A percentile compares a stretch with the other conserved stretches of the same genome.
Evolutionary conservation across 1,140 invertebrate genomes (phyloP).

Genomic region (Drosophila suzukii): DNA sequence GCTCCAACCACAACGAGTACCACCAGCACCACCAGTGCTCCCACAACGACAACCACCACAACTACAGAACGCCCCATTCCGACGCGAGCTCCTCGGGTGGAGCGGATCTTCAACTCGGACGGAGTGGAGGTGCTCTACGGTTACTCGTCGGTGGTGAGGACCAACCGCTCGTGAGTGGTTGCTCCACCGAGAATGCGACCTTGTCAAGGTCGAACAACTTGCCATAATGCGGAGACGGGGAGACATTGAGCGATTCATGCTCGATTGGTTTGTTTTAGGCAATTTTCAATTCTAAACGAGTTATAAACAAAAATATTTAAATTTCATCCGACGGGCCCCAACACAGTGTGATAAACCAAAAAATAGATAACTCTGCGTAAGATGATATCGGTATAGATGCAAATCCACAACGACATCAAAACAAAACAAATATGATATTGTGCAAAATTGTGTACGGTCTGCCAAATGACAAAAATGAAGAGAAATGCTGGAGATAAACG

Average conservation of each 20-base stretch:
- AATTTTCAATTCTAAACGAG: constrained; percentile 72
- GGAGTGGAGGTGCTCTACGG: constrained; percentile 80
- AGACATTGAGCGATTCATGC: constrained; percentile 39
- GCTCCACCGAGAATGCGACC: constrained; percentile 55
- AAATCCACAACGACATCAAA: constrained; percentile 20
- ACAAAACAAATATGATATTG: constrained; percentile 49
- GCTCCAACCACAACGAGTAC: constrained; percentile 15
- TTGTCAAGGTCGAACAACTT: constrained; percentile 67
- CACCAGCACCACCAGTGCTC: constrained; percentile 5
- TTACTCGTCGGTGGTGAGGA: constrained; percentile 75
- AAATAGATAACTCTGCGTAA: constrained; percentile 14
- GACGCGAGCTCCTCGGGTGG: constrained; percentile 63
- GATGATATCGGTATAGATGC: constrained; percentile 18
- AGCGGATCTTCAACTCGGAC: constrained; percentile 74
- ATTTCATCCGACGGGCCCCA: constrained; percentile 26
- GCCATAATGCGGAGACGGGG: constrained; percentile 55
- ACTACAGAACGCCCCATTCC: constrained; percentile 21
- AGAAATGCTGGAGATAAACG: constrained; percentile 50
- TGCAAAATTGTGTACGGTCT: constrained; percentile 58
- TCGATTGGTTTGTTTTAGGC: constrained; percentile 32
- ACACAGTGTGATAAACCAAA: constrained; percentile 68
- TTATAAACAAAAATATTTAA: constrained; percentile 53
- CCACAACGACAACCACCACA: constrained; percentile 28
- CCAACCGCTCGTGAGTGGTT: constrained; percentile 41
- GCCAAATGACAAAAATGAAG: constrained; percentile 29